Percentiles rank a stretch among this genome's conserved stretches.
Conservation (phyloP, 2,113 vertebrate species). For the Cisticola juncidis region DNA sequence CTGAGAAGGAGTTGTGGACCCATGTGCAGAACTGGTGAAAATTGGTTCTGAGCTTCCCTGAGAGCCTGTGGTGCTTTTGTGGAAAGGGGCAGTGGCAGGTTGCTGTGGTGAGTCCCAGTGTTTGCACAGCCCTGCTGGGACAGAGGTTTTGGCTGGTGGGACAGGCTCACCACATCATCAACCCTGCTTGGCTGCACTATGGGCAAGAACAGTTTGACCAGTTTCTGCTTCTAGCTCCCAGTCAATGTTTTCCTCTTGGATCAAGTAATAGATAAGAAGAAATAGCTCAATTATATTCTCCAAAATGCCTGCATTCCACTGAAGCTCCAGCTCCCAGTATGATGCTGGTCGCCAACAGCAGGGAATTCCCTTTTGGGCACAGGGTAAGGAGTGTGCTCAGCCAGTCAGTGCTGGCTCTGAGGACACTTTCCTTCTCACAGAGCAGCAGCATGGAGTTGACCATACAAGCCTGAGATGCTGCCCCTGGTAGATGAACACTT, state of each 20-base stretch:
- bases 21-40: neutral
- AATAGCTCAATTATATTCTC: neutral
- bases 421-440: neutral
- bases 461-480: neutral
- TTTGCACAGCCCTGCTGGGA: neutral
- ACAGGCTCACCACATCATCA: neutral
- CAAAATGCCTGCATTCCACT: neutral
- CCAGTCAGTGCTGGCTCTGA: neutral
- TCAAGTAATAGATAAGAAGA: neutral
- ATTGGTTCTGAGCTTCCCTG: neutral
- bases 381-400: neutral
- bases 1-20: neutral
- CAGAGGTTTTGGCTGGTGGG: neutral
- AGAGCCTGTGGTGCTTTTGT: neutral
- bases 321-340: neutral
- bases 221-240: neutral
- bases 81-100: neutral
- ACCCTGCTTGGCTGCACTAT: neutral
- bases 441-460: neutral
- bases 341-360: neutral
- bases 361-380: neutral
- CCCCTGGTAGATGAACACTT: neutral
- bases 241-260: neutral
- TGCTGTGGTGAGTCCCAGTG: neutral
- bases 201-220: neutral